A percentile compares a stretch with the other conserved stretches of the same genome.
phyloP scores from a whole-genome alignment of 2,888 invertebrate genomes.

The Scelioninae gen. 1 region DNA sequence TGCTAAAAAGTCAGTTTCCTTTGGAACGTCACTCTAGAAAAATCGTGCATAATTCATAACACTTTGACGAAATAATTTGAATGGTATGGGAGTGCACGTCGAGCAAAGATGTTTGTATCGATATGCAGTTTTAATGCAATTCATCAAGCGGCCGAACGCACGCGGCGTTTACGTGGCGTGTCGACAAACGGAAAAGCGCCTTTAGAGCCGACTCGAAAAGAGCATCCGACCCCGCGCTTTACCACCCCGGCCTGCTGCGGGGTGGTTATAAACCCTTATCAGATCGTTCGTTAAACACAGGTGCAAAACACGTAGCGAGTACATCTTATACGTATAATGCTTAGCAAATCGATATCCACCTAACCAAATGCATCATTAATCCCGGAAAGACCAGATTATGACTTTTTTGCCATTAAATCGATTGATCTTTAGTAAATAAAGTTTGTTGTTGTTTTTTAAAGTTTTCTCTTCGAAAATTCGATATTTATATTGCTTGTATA shows the following conservation, averaged over 20 bases:
- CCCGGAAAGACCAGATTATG: slow-evolving; percentile 45
- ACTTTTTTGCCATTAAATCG: background rate
- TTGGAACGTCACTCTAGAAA: slow-evolving; percentile 23
- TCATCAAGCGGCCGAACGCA: slow-evolving; percentile 49
- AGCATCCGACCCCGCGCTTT: slow-evolving; percentile 80
- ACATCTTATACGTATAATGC: slow-evolving; percentile 38
- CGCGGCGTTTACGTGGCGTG: slow-evolving; percentile 64
- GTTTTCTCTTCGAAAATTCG: no score
- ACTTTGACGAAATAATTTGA: slow-evolving; percentile 52
- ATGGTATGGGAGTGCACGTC: slow-evolving; percentile 10
- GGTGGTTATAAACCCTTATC: slow-evolving; percentile 79
- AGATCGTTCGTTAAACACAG: slow-evolving; percentile 78
- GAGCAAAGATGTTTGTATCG: slow-evolving; percentile 45
- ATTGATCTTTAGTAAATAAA: background rate
- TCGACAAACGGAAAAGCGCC: slow-evolving; percentile 77
- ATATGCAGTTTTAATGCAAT: slow-evolving; percentile 55
- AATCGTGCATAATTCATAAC: slow-evolving; percentile 41
- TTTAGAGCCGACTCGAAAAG: slow-evolving; percentile 78
- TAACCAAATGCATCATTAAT: slow-evolving; percentile 54
- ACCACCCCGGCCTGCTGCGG: slow-evolving; percentile 69
- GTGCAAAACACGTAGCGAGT: slow-evolving; percentile 72
- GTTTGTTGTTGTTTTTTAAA: no score
- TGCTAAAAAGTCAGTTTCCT: slow-evolving; percentile 18
- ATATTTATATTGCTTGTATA: no score
- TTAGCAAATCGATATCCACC: slow-evolving; percentile 46